phyloP scores from a whole-genome alignment of 2,113 vertebrate genomes.

The Colinus virginianus region DNA sequence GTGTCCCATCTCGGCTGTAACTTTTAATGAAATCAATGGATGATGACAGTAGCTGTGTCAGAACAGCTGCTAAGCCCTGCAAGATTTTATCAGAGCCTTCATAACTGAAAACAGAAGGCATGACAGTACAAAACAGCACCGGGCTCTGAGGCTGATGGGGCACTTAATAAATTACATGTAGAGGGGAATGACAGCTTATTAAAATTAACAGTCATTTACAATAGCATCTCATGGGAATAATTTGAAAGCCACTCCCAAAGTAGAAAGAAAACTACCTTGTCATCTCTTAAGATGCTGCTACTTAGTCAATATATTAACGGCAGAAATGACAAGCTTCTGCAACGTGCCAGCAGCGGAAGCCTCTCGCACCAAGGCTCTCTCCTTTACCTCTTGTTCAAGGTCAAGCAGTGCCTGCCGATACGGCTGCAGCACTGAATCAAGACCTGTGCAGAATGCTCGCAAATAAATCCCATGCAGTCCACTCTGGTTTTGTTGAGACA shows the following conservation, averaged over 20 bases:
- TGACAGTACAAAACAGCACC: neutral
- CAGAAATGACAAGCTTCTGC: neutral
- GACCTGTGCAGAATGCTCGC: conserved; percentile 94
- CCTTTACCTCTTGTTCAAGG: conserved; percentile 93
- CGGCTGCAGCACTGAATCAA: conserved; percentile 93
- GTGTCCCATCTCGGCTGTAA: neutral
- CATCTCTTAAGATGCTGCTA: neutral
- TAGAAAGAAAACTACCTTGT: neutral
- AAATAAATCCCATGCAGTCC: conserved; percentile 94
- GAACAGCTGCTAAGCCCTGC: neutral
- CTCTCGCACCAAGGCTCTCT: neutral
- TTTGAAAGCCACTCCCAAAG: neutral
- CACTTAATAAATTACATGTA: neutral
- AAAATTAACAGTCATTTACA: neutral
- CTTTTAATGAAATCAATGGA: neutral
- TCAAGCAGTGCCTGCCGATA: conserved; percentile 95
- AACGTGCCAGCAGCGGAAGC: neutral
- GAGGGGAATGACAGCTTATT: neutral
- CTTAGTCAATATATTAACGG: neutral
- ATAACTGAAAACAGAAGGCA: neutral
- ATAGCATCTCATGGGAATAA: neutral
- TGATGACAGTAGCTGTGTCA: neutral
- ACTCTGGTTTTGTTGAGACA: conserved; percentile 84
- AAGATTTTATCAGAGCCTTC: neutral
- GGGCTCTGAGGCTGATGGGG: neutral